A percentile compares a stretch with the other conserved stretches of the same genome.
Conservation (phyloP, 1,140 invertebrate genomes). For the Bombus superbus region DNA sequence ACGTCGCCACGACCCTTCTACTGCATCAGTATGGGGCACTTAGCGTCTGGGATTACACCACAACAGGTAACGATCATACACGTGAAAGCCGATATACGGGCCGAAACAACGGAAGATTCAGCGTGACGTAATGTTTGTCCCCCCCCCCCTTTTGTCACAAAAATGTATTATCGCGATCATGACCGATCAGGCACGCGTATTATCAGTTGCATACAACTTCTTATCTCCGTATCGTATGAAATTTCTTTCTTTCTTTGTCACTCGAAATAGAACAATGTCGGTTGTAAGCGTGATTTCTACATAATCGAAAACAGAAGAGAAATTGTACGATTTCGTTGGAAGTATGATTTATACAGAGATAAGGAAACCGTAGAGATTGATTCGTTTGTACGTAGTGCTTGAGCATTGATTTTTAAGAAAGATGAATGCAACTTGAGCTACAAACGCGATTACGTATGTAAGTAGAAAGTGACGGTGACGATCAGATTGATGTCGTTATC, state of each 20-base stretch:
- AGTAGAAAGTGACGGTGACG: no score
- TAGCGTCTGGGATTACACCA: constrained; percentile 95
- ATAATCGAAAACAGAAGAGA: no score
- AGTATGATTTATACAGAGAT: no score
- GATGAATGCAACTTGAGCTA: not conserved
- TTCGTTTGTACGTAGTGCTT: no score
- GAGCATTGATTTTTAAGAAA: not conserved
- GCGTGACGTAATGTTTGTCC: not conserved
- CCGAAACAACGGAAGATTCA: not conserved
- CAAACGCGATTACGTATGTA: not conserved
- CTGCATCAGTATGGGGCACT: constrained; percentile 92
- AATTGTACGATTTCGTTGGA: no score
- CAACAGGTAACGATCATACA: constrained; percentile 84
- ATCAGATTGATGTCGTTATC: not conserved
- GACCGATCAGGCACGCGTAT: not conserved
- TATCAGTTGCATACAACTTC: not conserved
- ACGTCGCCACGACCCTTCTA: constrained; percentile 91
- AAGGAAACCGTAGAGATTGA: no score
- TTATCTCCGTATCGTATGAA: not conserved
- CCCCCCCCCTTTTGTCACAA: not conserved
- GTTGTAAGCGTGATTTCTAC: not conserved
- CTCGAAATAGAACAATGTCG: not conserved
- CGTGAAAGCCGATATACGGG: not conserved
- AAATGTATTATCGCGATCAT: not conserved
- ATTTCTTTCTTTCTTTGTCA: not conserved